These are phyloP conservation scores for Laticauda colubrina DNA, from an alignment of 2,113 vertebrate genomes.

Conservation along the genomic window DNA sequence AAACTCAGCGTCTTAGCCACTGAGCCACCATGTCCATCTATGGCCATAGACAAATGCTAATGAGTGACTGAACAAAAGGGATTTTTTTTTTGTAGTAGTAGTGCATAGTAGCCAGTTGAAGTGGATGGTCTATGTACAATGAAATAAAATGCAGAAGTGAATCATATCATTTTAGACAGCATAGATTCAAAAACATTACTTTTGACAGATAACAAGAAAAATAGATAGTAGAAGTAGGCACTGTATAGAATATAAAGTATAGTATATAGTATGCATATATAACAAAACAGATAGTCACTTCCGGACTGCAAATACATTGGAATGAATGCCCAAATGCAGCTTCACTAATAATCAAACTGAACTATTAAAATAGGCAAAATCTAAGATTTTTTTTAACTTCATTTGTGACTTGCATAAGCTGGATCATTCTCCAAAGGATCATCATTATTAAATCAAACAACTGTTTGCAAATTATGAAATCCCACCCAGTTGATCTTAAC, in stretches of 20 bases:
- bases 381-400: background rate
- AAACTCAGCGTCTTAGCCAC: no score
- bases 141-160: background rate
- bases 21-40: background rate
- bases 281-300: conserved; percentile 40
- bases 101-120: background rate
- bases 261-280: no score
- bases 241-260: background rate
- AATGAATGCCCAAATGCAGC: conserved; percentile 32
- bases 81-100: background rate
- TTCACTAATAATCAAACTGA: conserved; percentile 35
- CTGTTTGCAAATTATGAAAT: background rate
- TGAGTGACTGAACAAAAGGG: background rate
- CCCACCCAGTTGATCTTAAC: conserved; percentile 6
- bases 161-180: background rate
- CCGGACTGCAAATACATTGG: conserved; percentile 15
- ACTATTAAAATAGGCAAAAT: conserved; percentile 18
- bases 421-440: background rate
- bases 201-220: background rate
- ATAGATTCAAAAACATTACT: background rate
- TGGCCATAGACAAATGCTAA: background rate
- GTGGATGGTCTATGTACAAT: background rate
- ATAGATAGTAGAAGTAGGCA: background rate
- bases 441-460: background rate
- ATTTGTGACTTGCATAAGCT: background rate